Percentiles rank a stretch among this genome's conserved stretches.
Conservation (phyloP, 2,113 vertebrate species). For the Quiscalus mexicanus region DNA sequence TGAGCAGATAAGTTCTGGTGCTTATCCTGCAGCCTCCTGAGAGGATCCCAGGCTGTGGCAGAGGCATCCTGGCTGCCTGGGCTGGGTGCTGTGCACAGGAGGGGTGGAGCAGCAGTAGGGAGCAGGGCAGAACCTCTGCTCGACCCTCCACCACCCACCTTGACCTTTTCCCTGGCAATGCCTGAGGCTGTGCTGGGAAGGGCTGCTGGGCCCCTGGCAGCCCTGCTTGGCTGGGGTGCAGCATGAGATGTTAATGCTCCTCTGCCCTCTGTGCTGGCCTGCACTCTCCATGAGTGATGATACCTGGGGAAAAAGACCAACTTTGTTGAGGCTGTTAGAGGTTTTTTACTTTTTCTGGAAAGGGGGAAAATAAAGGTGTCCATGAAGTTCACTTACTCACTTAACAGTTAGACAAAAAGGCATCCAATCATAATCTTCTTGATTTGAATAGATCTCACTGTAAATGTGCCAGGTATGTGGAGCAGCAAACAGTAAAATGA, state of each 20-base stretch:
- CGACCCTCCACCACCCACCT: fast-evolving
- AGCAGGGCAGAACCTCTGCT: neutral
- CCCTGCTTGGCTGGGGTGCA: neutral
- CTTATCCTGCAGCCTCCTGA: neutral
- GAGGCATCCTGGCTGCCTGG: neutral
- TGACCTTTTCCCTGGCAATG: neutral
- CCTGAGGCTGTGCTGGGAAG: neutral
- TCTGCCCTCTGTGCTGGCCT: neutral
- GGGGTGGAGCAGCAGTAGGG: neutral
- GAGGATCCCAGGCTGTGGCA: neutral
- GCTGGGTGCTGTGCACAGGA: neutral
- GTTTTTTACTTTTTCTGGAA: neutral
- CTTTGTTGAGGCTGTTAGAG: neutral
- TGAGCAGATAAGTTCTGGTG: neutral
- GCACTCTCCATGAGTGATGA: neutral
- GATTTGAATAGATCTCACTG: neutral
- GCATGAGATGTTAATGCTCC: neutral
- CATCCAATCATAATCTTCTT: neutral
- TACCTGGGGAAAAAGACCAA: neutral
- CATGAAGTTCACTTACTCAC: neutral
- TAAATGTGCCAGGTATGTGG: neutral
- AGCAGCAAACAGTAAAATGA: neutral
- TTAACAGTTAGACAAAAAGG: neutral
- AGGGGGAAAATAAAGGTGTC: neutral
- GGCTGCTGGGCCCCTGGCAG: neutral